Conservation (phyloP, 2,797 vertebrate species). For the Pygocentrus nattereri region DNA sequence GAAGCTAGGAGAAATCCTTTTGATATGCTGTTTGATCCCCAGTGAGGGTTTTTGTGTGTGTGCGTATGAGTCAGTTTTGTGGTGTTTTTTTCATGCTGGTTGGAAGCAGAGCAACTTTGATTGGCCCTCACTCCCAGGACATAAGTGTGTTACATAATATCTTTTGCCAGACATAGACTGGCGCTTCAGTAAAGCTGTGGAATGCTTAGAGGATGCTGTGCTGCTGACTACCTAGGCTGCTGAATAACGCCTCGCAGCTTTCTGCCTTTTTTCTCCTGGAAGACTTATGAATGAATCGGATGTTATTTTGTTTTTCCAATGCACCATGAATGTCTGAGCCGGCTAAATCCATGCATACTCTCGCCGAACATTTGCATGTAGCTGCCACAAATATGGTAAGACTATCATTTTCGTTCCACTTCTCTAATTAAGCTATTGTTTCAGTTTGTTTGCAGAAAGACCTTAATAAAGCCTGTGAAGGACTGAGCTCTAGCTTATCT, state of each 20-base stretch:
- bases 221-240: neutral
- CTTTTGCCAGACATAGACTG: slow-evolving; percentile 38
- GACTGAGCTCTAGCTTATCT: neutral
- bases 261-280: neutral
- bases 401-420: neutral
- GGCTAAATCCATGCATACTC: slow-evolving; percentile 22
- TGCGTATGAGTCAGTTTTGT: slow-evolving; percentile 49
- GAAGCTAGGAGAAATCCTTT: slow-evolving; percentile 12
- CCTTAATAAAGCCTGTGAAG: neutral
- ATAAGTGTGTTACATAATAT: slow-evolving; percentile 56
- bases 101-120: slow-evolving; percentile 48
- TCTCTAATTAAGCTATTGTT: neutral
- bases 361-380: slow-evolving; percentile 7
- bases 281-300: slow-evolving; percentile 20
- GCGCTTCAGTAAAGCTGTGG: slow-evolving; percentile 37
- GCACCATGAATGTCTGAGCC: slow-evolving; percentile 29
- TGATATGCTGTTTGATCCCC: slow-evolving; percentile 25
- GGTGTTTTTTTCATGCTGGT: slow-evolving; percentile 8
- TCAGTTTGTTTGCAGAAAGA: neutral
- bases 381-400: slow-evolving; percentile 36
- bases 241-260: neutral
- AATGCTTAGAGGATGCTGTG: slow-evolving; percentile 38
- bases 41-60: slow-evolving; percentile 19
- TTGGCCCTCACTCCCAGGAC: slow-evolving; percentile 50
- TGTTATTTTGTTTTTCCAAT: slow-evolving; percentile 20